A percentile compares a stretch with the other conserved stretches of the same genome.
Evolutionary conservation across 1,140 invertebrate species (phyloP).

Genomic region (Meloidogyne exigua): DNA sequence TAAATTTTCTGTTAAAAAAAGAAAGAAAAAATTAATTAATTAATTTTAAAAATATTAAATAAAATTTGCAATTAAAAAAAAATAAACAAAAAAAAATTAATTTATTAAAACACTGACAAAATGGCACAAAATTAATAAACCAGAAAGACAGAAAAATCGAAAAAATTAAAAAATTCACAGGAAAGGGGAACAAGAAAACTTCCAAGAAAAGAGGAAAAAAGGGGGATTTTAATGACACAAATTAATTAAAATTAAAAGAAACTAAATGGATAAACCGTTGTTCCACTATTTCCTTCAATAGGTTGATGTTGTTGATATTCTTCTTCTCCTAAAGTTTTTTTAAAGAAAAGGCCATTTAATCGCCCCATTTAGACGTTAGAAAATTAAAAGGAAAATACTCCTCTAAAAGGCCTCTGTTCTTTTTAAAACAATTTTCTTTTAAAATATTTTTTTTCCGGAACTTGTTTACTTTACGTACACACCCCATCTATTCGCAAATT

Average conservation of each 20-base stretch:
- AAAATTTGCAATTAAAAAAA: too few relatives aligned
- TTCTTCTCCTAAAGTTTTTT: neutral
- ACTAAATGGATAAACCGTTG: slow-evolving; percentile 1
- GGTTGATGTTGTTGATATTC: neutral
- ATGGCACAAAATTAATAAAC: slow-evolving; percentile 2
- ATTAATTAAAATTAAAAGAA: neutral
- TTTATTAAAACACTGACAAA: neutral
- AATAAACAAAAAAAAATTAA: neutral
- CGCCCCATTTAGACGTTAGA: too few relatives aligned
- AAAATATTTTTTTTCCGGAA: too few relatives aligned
- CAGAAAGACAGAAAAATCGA: neutral
- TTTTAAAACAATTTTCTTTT: too few relatives aligned
- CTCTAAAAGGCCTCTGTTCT: too few relatives aligned
- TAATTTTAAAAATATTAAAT: neutral
- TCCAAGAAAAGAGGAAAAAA: neutral
- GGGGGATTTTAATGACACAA: neutral
- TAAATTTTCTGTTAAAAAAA: too few relatives aligned
- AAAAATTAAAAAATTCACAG: too few relatives aligned
- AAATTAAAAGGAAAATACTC: too few relatives aligned
- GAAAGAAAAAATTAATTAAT: neutral
- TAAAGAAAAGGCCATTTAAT: neutral
- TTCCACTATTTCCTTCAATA: neutral
- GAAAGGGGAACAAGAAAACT: neutral
- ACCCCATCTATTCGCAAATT: too few relatives aligned
- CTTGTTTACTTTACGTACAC: too few relatives aligned